phyloP scores from a whole-genome alignment of 1,140 invertebrate species.

The Aphelenchoides avenae region DNA sequence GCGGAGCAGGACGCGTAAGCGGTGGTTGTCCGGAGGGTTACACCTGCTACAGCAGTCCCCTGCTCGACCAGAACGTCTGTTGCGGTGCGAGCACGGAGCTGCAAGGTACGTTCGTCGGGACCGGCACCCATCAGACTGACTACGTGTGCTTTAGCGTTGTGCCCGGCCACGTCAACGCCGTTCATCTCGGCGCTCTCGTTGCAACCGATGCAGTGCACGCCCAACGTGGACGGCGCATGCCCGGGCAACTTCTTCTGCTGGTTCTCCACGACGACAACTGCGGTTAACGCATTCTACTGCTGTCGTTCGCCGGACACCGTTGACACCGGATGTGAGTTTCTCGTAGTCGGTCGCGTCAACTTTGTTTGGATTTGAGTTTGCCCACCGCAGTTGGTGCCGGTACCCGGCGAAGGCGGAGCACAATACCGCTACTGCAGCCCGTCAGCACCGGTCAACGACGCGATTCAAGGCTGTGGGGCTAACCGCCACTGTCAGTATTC shows the following conservation, averaged over 20 bases:
- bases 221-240: slow-evolving; percentile 58
- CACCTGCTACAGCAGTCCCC: slow-evolving; percentile 52
- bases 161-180: slow-evolving; percentile 52
- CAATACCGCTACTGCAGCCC: slow-evolving; percentile 56
- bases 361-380: slow-evolving; percentile 37
- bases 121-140: background rate
- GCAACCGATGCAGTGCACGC: slow-evolving; percentile 58
- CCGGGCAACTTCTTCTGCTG: slow-evolving; percentile 54
- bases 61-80: slow-evolving; percentile 58
- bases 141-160: slow-evolving; percentile 45
- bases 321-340: slow-evolving; percentile 53
- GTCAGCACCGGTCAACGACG: slow-evolving; percentile 57
- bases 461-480: slow-evolving; percentile 55
- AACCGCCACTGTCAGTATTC: slow-evolving; percentile 58
- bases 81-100: slow-evolving; percentile 55
- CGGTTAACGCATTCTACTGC: slow-evolving; percentile 59
- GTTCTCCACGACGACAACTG: slow-evolving; percentile 57
- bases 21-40: slow-evolving; percentile 57
- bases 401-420: slow-evolving; percentile 53
- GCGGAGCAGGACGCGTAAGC: slow-evolving; percentile 52
- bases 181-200: slow-evolving; percentile 58
- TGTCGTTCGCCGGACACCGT: slow-evolving; percentile 56
- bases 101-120: slow-evolving; percentile 36
- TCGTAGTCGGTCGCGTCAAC: background rate
- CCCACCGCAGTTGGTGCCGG: slow-evolving; percentile 55